Evolutionary conservation across 2,797 vertebrate species (phyloP).

Genomic region (Gallirallus australis): DNA sequence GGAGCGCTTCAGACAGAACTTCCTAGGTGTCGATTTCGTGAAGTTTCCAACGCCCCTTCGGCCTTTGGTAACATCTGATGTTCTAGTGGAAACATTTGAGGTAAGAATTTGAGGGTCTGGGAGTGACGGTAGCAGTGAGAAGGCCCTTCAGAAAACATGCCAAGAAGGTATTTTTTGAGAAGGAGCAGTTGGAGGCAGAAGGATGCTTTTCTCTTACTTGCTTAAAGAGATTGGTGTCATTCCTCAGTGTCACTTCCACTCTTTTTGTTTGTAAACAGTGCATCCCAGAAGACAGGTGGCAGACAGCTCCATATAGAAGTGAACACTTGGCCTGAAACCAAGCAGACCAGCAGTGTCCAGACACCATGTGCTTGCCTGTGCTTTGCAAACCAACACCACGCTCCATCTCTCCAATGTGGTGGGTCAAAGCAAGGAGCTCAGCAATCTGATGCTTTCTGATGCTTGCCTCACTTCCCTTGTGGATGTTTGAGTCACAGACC

Average conservation of each 20-base stretch:
- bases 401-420: not conserved
- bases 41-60: slow-evolving; percentile 90
- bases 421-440: not conserved
- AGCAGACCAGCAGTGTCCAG: not conserved
- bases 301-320: not conserved
- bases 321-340: not conserved
- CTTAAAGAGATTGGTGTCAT: not conserved
- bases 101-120: slow-evolving; percentile 73
- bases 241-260: not conserved
- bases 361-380: not conserved
- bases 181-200: not conserved
- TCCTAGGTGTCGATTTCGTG: slow-evolving; percentile 86
- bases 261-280: not conserved
- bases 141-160: not conserved
- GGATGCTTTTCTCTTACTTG: not conserved
- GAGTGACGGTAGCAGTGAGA: not conserved
- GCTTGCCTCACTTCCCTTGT: not conserved
- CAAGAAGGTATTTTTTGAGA: not conserved
- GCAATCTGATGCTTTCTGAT: not conserved
- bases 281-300: not conserved
- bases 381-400: not conserved
- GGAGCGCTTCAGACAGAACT: slow-evolving; percentile 90
- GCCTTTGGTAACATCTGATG: slow-evolving; percentile 88
- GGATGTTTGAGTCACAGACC: not conserved
- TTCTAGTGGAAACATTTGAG: slow-evolving; percentile 95